phyloP scores from a whole-genome alignment of 2,797 vertebrate species.

The Pseudocheirus occidentalis region DNA sequence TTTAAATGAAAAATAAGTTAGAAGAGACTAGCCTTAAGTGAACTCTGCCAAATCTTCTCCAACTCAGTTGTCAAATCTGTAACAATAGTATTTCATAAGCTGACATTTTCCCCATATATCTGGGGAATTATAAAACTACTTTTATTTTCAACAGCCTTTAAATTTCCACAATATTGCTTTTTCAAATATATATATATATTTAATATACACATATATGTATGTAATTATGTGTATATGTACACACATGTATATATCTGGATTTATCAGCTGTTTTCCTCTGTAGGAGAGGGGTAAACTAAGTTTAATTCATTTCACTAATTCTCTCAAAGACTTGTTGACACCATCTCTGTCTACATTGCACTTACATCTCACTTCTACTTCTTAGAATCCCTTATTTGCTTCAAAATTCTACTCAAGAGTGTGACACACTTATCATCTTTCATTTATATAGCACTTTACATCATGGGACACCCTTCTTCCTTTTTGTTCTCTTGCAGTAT shows the following conservation, averaged over 20 bases:
- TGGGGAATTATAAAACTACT: constrained; percentile 53
- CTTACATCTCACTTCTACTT: background rate
- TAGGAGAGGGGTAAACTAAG: constrained; percentile 9
- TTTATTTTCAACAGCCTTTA: constrained; percentile 68
- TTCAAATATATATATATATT: background rate
- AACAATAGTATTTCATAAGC: constrained; percentile 50
- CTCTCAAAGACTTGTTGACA: background rate
- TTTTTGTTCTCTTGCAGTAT: background rate
- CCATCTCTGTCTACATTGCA: background rate
- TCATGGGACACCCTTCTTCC: background rate
- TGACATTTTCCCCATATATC: constrained; percentile 53
- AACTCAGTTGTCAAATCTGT: constrained; percentile 56
- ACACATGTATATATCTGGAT: constrained; percentile 50
- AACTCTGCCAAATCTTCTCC: constrained; percentile 28
- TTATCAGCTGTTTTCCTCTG: constrained; percentile 40
- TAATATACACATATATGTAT: no score
- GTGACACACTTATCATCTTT: background rate
- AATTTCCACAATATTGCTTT: constrained; percentile 51
- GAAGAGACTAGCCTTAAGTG: constrained; percentile 31
- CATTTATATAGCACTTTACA: background rate
- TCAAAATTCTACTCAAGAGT: background rate
- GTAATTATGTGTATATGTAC: no score
- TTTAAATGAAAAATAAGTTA: constrained; percentile 50
- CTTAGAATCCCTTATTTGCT: background rate
- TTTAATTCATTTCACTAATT: constrained; percentile 47